Percentiles rank a stretch among this genome's conserved stretches.
phyloP scores from a whole-genome alignment of 2,113 vertebrate genomes.

The Ictalurus punctatus region DNA sequence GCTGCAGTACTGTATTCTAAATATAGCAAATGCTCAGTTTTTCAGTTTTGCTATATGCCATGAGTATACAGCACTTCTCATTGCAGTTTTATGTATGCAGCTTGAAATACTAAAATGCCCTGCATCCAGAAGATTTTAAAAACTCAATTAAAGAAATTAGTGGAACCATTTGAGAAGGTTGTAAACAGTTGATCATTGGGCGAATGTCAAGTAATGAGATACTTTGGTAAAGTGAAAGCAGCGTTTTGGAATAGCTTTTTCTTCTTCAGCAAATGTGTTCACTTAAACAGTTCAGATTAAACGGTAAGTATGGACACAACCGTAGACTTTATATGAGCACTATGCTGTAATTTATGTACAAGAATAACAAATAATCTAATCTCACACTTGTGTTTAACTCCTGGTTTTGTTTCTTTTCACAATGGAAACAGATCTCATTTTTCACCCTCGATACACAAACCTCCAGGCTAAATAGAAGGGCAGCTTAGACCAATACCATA shows the following conservation, averaged over 20 bases:
- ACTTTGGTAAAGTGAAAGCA: background rate
- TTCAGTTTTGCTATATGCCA: conserved; percentile 24
- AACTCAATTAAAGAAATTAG: background rate
- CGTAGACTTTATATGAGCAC: background rate
- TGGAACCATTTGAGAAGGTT: background rate
- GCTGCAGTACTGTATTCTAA: conserved; percentile 41
- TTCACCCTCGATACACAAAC: background rate
- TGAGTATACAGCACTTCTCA: conserved; percentile 5
- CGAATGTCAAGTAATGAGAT: background rate
- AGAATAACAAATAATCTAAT: background rate
- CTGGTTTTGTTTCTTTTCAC: background rate
- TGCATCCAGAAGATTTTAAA: background rate
- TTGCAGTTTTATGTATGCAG: conserved; percentile 17
- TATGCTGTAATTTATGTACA: background rate
- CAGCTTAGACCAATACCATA: background rate
- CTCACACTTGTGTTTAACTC: background rate
- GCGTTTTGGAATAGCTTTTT: background rate
- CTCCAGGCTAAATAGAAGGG: background rate
- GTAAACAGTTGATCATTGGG: background rate
- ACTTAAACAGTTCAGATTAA: conserved; percentile 1
- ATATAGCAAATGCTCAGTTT: conserved; percentile 36
- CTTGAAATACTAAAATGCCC: conserved; percentile 5
- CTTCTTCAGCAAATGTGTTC: background rate
- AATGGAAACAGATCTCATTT: background rate
- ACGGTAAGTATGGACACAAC: background rate